These are phyloP conservation scores for Nectonema munidae DNA, from an alignment of 2,888 invertebrate species.

Conservation along the genomic window DNA sequence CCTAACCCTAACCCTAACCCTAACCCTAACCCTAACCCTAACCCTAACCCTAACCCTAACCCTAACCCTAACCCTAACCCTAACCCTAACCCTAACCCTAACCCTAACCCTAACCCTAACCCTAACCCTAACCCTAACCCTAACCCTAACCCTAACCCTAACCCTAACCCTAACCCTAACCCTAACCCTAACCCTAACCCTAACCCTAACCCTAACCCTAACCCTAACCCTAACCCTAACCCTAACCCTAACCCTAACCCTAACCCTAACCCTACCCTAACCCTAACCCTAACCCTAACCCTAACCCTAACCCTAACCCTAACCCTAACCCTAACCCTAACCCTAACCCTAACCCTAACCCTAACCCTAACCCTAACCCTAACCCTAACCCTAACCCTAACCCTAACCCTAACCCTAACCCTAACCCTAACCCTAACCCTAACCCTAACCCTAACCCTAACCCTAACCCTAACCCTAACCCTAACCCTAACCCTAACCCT, in stretches of 20 bases:
- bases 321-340: not conserved
- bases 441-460: no score
- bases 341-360: not conserved
- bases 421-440: not conserved
- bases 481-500: no score
- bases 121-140: no score
- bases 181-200: not conserved
- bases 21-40: not conserved
- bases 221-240: not conserved
- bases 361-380: not conserved
- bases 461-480: not conserved
- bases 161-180: not conserved
- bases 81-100: not conserved
- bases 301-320: not conserved
- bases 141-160: no score
- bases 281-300: not conserved
- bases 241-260: not conserved
- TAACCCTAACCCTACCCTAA: not conserved
- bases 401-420: not conserved
- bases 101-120: not conserved
- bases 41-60: not conserved
- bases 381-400: constrained; percentile 1
- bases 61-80: not conserved
- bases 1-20: no score
- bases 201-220: not conserved